Percentiles rank a stretch among this genome's conserved stretches.
These are phyloP conservation scores for Tachystola acroxantha DNA, from an alignment of 2,888 invertebrate genomes.

Conservation along the genomic window DNA sequence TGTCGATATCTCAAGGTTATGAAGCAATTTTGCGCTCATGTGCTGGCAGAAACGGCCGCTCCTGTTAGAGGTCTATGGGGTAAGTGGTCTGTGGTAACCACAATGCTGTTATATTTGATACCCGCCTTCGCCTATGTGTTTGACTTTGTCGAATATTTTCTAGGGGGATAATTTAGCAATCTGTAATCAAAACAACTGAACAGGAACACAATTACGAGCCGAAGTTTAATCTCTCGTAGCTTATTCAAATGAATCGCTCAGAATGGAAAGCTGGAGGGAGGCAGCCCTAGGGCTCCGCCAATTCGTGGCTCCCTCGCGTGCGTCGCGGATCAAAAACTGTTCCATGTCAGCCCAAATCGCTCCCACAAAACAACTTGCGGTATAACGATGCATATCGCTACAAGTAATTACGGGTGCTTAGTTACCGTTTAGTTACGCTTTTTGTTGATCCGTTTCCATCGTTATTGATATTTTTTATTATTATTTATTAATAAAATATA, in stretches of 20 bases:
- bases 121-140: too few relatives aligned
- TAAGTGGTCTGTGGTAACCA: too few relatives aligned
- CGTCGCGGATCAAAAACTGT: conserved; percentile 27
- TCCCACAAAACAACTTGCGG: conserved; percentile 35
- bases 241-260: conserved; percentile 31
- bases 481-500: background rate
- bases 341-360: conserved; percentile 35
- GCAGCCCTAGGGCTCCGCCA: conserved; percentile 30
- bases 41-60: too few relatives aligned
- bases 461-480: conserved; percentile 5
- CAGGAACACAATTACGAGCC: conserved; percentile 10
- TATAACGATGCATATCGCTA: conserved; percentile 32
- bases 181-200: conserved; percentile 9
- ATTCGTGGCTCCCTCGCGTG: conserved; percentile 24
- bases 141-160: too few relatives aligned
- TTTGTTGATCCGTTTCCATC: conserved; percentile 17
- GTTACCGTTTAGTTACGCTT: conserved; percentile 33
- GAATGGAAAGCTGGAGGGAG: conserved; percentile 15
- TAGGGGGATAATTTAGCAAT: background rate
- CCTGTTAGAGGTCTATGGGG: too few relatives aligned
- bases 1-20: too few relatives aligned
- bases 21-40: too few relatives aligned
- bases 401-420: conserved; percentile 31
- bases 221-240: conserved; percentile 24
- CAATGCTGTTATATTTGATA: too few relatives aligned